A percentile compares a stretch with the other conserved stretches of the same genome.
These are phyloP conservation scores for Scomberomorus guttatus DNA, from an alignment of 2,797 vertebrate species.

Conservation along the genomic window DNA sequence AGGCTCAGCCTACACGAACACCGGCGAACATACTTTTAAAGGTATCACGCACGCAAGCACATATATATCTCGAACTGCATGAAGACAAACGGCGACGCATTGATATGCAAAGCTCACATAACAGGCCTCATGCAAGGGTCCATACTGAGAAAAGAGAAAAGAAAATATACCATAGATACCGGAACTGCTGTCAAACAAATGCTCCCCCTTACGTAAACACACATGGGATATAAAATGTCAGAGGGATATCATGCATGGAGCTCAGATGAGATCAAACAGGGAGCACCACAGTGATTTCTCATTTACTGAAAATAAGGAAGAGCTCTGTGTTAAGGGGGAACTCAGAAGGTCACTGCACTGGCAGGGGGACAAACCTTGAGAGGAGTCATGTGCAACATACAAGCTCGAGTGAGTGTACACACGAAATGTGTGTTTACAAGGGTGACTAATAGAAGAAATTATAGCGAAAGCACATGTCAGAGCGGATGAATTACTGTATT, in stretches of 20 bases:
- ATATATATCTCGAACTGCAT: neutral
- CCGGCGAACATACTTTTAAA: neutral
- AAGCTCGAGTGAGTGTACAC: neutral
- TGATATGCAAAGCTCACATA: neutral
- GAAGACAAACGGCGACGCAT: slow-evolving; percentile 10
- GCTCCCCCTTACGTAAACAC: slow-evolving; percentile 26
- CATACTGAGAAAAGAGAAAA: slow-evolving; percentile 6
- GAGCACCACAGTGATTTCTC: slow-evolving; percentile 8
- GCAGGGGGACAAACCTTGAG: slow-evolving; percentile 11
- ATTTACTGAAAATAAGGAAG: slow-evolving; percentile 58
- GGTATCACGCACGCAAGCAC: neutral
- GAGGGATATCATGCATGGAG: slow-evolving; percentile 18
- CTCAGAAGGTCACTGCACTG: slow-evolving; percentile 39
- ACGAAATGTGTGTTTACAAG: neutral
- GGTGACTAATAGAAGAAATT: neutral
- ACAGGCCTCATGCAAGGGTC: slow-evolving; percentile 2
- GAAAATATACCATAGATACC: neutral
- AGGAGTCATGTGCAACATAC: slow-evolving; percentile 3
- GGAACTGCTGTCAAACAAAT: slow-evolving; percentile 35
- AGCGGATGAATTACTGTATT: neutral
- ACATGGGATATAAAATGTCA: slow-evolving; percentile 19
- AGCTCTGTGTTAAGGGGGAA: slow-evolving; percentile 41
- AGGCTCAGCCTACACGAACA: slow-evolving; percentile 43
- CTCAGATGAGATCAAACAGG: slow-evolving; percentile 42
- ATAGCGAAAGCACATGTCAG: neutral